Conservation (phyloP, 1,140 invertebrate species). For the Bombus balteatus region DNA sequence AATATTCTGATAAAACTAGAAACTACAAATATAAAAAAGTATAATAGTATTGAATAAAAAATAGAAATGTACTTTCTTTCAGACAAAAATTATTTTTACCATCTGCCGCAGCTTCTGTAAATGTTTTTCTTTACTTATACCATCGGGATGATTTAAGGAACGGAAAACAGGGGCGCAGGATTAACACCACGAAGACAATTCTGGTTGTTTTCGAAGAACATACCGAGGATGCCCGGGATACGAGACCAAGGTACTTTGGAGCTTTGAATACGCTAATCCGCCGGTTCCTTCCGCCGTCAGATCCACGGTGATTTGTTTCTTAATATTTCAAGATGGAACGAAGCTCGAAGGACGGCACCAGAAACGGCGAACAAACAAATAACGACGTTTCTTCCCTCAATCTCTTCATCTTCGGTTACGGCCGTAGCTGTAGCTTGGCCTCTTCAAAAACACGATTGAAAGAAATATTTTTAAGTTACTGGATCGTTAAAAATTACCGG, state of each 20-base stretch:
- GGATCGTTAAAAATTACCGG: not conserved
- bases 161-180: constrained; percentile 23
- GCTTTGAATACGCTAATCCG: constrained; percentile 37
- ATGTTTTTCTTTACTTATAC: constrained; percentile 39
- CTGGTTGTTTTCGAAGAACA: constrained; percentile 38
- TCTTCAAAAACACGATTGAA: not conserved
- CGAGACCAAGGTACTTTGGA: not conserved
- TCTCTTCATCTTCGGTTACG: constrained; percentile 6
- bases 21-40: not conserved
- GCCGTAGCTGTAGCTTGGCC: not conserved
- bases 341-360: constrained; percentile 12
- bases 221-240: not conserved
- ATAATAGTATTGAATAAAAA: not conserved
- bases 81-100: constrained; percentile 40
- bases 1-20: not conserved
- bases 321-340: constrained; percentile 41
- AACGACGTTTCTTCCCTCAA: constrained; percentile 20
- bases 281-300: constrained; percentile 24
- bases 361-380: constrained; percentile 48
- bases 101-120: not conserved
- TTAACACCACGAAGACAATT: constrained; percentile 23
- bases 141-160: constrained; percentile 37
- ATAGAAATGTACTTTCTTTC: not conserved
- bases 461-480: not conserved
- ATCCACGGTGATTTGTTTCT: constrained; percentile 50